phyloP scores from a whole-genome alignment of 2,797 vertebrate genomes.

The Glyptemys insculpta region DNA sequence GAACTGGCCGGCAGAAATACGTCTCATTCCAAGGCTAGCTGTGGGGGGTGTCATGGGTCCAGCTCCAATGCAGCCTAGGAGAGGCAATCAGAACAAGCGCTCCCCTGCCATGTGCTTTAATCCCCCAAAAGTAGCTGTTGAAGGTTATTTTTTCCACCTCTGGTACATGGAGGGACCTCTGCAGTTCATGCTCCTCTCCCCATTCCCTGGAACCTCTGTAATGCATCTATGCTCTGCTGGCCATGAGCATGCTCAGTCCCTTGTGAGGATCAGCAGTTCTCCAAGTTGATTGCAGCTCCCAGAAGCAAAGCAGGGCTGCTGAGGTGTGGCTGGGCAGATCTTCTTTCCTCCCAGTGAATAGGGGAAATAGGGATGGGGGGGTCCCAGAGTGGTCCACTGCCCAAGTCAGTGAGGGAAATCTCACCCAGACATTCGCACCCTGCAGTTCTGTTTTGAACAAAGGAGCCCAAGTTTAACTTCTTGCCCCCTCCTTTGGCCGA shows the following conservation, averaged over 20 bases:
- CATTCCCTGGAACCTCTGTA: background rate
- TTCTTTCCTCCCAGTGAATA: background rate
- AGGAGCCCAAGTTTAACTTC: background rate
- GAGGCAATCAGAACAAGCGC: background rate
- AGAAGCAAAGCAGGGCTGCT: background rate
- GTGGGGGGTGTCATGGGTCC: background rate
- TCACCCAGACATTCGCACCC: background rate
- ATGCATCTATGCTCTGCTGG: too few species aligned
- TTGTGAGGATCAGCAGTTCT: too few species aligned
- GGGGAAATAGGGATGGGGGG: background rate
- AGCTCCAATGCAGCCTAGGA: background rate
- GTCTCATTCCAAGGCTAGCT: background rate
- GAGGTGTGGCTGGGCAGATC: background rate
- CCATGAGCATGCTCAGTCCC: too few species aligned
- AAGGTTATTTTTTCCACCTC: background rate
- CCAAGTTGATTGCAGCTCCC: background rate
- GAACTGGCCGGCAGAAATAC: background rate
- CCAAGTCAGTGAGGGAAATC: rapidly evolving
- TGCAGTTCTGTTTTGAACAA: background rate
- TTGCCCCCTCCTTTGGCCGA: background rate
- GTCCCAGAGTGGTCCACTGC: background rate
- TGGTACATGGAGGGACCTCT: background rate
- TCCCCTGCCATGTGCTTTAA: background rate
- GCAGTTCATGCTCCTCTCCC: background rate
- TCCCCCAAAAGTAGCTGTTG: background rate